Base-by-base conservation (phyloP, 2,113 vertebrate genomes). In the Macaca fascicularis region DNA sequence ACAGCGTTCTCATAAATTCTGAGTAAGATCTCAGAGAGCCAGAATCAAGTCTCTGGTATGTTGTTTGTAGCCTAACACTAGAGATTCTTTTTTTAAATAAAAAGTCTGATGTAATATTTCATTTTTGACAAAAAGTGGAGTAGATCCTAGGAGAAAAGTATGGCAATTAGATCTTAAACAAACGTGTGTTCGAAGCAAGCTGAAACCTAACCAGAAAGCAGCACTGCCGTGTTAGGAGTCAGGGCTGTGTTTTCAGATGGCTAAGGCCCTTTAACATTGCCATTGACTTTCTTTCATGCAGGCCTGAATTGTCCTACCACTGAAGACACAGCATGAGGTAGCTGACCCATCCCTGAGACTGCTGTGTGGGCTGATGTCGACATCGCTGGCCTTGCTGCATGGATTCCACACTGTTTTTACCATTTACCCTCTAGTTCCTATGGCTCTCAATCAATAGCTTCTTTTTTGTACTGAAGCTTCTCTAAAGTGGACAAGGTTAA, bases 371-470 rank as follows among this genome's bases (percentile, higher is more conserved):
- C 25, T 8, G 6, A 45, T 80, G 91, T 64, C 50, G 8, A 45
- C 10, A 30, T 59, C 1, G 0, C 17, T 94, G 57, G 87, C 19
- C 35, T 90, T 75, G 38, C n/a, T 81, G 74, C 43, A 0, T 32
- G 72, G 35, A 70, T 88, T n/a, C 57, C 57, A 9, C 5, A 30
- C 19, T 59, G 76, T 16, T 27, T 67, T 93, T 40, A 82, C 75
- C 83, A 30, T 30, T 96, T 52, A 25, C 48, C 45, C 10, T 55
- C 67, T n/a, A 87, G 50, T 45, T 94, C 48, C 59, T 72, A 6
- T 40, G 38, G 82, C 43, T 97, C 32, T 89, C 32, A 93, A 95
- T 80, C 90, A 97, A 83, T 91, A 89, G 30, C 61, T 84, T 48
- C 7, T 80, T n/a, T 74, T 59, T 43, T 78, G 11, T 84, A 76